Conservation (phyloP, 1,140 invertebrate genomes). For the Rhyzopertha dominica region DNA sequence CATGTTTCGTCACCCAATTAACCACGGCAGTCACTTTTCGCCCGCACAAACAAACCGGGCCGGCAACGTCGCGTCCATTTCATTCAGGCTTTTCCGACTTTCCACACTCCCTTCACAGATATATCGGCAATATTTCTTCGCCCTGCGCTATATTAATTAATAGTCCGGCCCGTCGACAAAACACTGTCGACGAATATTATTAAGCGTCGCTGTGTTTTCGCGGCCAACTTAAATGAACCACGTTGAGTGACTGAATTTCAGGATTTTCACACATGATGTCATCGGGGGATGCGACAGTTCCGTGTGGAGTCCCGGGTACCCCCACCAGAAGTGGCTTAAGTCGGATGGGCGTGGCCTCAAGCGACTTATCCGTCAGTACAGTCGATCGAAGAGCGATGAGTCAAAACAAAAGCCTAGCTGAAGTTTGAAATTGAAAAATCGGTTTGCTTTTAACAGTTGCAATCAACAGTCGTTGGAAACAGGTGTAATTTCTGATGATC, state of each 20-base stretch:
- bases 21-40: not conserved
- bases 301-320: constrained; percentile 24
- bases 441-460: too few species aligned
- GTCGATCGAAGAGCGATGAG: too few species aligned
- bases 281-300: constrained; percentile 34
- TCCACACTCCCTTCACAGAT: constrained; percentile 5
- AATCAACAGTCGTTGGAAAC: too few species aligned
- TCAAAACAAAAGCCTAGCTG: too few species aligned
- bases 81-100: not conserved
- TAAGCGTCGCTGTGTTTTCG: constrained; percentile 28
- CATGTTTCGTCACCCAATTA: too few species aligned
- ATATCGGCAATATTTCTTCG: constrained; percentile 12
- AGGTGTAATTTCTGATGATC: too few species aligned
- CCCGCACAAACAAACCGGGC: not conserved
- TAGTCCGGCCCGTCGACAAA: constrained; percentile 5
- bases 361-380: too few species aligned
- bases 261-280: constrained; percentile 41
- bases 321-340: constrained; percentile 11
- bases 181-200: constrained; percentile 14
- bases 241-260: constrained; percentile 34
- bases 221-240: constrained; percentile 36
- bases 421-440: too few species aligned
- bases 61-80: not conserved
- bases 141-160: constrained; percentile 8
- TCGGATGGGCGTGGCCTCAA: constrained; percentile 15